phyloP scores from a whole-genome alignment of 2,888 invertebrate species.

The Caenorhabditis wallacei region DNA sequence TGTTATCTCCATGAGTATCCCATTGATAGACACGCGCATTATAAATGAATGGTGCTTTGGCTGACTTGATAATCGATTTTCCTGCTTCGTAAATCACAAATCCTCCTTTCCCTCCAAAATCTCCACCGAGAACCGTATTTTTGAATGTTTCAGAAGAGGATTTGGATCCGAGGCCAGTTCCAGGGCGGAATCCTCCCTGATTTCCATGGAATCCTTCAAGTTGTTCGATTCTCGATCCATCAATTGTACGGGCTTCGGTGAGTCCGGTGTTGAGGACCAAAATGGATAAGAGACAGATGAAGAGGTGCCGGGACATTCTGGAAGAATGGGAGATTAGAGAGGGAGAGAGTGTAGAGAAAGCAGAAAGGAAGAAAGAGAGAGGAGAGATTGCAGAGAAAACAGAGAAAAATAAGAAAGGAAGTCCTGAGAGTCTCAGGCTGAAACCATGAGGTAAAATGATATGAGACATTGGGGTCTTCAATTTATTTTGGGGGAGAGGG shows the following conservation, averaged over 20 bases:
- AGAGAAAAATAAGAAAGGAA: too few species aligned
- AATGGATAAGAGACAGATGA: constrained; percentile 28
- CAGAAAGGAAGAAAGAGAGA: not conserved
- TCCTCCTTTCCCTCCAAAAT: constrained; percentile 79
- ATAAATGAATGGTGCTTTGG: constrained; percentile 74
- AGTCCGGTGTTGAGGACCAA: constrained; percentile 38
- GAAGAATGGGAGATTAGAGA: not conserved
- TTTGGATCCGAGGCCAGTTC: constrained; percentile 60
- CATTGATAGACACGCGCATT: constrained; percentile 78
- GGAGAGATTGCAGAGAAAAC: too few species aligned
- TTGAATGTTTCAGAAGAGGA: constrained; percentile 74
- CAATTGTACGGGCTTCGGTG: constrained; percentile 55
- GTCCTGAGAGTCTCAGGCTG: too few species aligned
- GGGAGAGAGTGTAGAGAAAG: not conserved
- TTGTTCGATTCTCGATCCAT: constrained; percentile 27
- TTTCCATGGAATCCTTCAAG: constrained; percentile 39
- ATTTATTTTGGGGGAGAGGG: too few species aligned
- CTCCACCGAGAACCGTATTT: constrained; percentile 80
- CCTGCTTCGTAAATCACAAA: constrained; percentile 73
- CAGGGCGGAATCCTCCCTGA: constrained; percentile 55
- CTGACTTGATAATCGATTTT: constrained; percentile 79
- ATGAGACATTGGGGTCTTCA: too few species aligned
- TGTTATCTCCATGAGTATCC: constrained; percentile 68
- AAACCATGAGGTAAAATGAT: too few species aligned
- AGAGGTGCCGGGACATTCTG: constrained; percentile 55